phyloP scores from a whole-genome alignment of 1,140 invertebrate genomes.

The Leptinotarsa texana region DNA sequence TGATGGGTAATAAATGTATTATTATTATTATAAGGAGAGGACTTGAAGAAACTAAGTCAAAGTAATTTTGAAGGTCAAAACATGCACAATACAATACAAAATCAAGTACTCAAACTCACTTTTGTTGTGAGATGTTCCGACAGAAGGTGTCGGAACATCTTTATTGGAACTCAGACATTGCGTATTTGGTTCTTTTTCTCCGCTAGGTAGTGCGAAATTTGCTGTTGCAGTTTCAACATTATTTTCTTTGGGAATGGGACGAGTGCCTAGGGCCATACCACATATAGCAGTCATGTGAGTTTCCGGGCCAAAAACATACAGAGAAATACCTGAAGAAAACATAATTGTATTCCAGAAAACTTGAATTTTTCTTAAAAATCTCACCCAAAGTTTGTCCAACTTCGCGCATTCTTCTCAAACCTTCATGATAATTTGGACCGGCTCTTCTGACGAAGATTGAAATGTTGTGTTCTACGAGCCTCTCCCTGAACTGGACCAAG shows the following conservation, averaged over 20 bases:
- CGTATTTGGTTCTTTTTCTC: conserved; percentile 59
- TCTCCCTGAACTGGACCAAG: conserved; percentile 88
- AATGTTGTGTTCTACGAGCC: conserved; percentile 88
- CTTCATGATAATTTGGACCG: conserved; percentile 94
- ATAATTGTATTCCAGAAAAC: neutral
- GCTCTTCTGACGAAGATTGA: conserved; percentile 95
- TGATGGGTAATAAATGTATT: too few species aligned
- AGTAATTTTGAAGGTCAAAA: too few species aligned
- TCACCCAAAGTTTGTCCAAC: conserved; percentile 77
- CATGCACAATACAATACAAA: neutral
- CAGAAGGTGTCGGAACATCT: conserved; percentile 26
- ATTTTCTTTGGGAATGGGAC: conserved; percentile 76
- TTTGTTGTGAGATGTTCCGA: conserved; percentile 17
- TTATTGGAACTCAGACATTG: conserved; percentile 32
- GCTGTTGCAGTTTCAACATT: conserved; percentile 78
- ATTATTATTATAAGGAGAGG: too few species aligned
- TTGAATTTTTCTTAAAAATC: neutral
- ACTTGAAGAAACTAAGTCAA: too few species aligned
- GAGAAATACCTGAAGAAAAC: conserved; percentile 72
- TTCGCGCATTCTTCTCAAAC: conserved; percentile 79
- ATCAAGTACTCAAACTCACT: conserved; percentile 10
- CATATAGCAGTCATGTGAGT: conserved; percentile 99
- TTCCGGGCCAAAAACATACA: conserved; percentile 97
- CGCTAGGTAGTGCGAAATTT: conserved; percentile 89
- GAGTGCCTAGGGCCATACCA: conserved; percentile 93